These are phyloP conservation scores for Drosophila repleta DNA, from an alignment of 1,140 invertebrate species.

Conservation along the genomic window DNA sequence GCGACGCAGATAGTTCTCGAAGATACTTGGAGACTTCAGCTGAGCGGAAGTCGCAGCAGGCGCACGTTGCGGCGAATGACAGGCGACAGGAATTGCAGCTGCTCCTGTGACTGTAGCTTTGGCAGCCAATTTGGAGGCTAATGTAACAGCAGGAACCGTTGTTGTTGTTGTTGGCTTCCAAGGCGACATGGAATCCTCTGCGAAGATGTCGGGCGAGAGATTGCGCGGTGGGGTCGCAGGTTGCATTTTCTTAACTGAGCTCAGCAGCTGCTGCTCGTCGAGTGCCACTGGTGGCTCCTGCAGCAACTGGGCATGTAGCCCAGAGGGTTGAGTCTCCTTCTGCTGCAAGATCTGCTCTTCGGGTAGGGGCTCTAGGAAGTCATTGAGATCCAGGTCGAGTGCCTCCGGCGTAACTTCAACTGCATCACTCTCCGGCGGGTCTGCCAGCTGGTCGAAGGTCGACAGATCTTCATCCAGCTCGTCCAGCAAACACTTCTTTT, in stretches of 20 bases:
- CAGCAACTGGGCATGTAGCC: not conserved
- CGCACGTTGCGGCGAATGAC: conserved; percentile 27
- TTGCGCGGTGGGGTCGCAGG: conserved; percentile 16
- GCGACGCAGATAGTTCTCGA: conserved; percentile 65
- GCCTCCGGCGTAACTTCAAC: conserved; percentile 15
- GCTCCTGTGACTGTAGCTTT: conserved; percentile 12
- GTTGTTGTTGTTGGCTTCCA: conserved; percentile 26
- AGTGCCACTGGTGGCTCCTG: no score
- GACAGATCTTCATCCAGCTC: conserved; percentile 32
- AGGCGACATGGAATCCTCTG: conserved; percentile 55
- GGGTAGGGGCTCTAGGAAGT: conserved; percentile 67
- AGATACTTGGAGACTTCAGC: conserved; percentile 72
- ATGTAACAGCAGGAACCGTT: conserved; percentile 22
- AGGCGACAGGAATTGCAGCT: not conserved
- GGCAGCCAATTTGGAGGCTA: conserved; percentile 60
- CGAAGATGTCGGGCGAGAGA: conserved; percentile 64
- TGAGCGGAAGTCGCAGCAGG: not conserved
- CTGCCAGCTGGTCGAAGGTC: conserved; percentile 9
- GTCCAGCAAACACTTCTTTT: conserved; percentile 16
- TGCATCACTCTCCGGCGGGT: not conserved
- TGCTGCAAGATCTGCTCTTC: conserved; percentile 55
- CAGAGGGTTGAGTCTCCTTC: not conserved
- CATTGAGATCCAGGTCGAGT: conserved; percentile 63
- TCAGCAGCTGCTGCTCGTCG: not conserved
- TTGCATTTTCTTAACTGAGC: conserved; percentile 10